These are phyloP conservation scores for Ferrisia virgata DNA, from an alignment of 2,888 invertebrate species.

Conservation along the genomic window DNA sequence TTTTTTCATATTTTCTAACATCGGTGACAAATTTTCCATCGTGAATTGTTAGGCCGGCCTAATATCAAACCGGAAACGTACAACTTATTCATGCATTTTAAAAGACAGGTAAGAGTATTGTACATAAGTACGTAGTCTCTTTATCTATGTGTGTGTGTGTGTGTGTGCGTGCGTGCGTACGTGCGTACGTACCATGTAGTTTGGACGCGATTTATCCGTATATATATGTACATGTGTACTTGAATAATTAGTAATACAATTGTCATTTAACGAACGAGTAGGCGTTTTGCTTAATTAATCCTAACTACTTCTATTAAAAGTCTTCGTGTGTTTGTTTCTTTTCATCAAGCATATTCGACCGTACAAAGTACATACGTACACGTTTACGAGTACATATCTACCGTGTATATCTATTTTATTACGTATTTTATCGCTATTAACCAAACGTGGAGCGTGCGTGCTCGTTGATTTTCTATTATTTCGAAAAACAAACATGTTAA, in stretches of 20 bases:
- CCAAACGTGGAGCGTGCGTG: not conserved
- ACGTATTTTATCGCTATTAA: conserved; percentile 6
- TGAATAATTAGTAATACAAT: not conserved
- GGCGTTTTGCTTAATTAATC: conserved; percentile 39
- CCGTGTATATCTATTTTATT: conserved; percentile 4
- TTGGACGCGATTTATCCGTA: not conserved
- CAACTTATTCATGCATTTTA: not conserved
- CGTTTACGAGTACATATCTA: too few relatives aligned
- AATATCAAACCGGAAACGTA: not conserved
- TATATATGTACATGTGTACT: not conserved
- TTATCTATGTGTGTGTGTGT: too few relatives aligned
- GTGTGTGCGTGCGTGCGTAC: not conserved
- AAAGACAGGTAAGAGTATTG: conserved; percentile 9
- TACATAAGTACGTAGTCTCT: not conserved
- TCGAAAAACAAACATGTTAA: not conserved
- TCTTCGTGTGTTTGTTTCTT: conserved; percentile 27
- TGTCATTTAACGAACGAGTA: conserved; percentile 22
- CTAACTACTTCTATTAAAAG: conserved; percentile 41
- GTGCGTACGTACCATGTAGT: not conserved
- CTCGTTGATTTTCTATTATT: not conserved
- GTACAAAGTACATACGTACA: too few relatives aligned
- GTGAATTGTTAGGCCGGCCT: not conserved
- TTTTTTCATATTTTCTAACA: too few relatives aligned
- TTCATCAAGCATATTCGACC: conserved; percentile 38
- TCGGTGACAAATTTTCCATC: not conserved